Conservation (phyloP, 1,140 invertebrate species). For the Megathymus violae region DNA sequence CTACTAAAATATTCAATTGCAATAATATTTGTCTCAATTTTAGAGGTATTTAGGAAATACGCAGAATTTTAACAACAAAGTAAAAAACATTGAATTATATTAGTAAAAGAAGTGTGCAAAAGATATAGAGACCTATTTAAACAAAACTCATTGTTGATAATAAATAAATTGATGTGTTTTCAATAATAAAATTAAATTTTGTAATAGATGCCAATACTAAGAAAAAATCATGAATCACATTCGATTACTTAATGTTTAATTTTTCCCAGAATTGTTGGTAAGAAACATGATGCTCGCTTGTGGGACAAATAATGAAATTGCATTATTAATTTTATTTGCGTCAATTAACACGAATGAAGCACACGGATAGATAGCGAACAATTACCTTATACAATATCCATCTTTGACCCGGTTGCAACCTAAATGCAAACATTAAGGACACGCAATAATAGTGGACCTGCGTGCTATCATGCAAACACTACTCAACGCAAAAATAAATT, state of each 20-base stretch:
- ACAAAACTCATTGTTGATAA: too few relatives aligned
- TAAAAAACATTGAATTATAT: too few relatives aligned
- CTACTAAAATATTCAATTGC: too few relatives aligned
- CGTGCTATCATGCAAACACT: constrained; percentile 64
- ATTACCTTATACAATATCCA: constrained; percentile 63
- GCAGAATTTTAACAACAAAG: too few relatives aligned
- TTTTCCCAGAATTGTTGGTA: constrained; percentile 13
- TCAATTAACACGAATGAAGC: constrained; percentile 24
- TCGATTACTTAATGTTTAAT: background rate
- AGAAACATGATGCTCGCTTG: constrained; percentile 18
- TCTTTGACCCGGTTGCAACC: constrained; percentile 70
- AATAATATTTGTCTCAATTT: too few relatives aligned
- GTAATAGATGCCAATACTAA: constrained; percentile 9
- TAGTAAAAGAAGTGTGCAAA: too few relatives aligned
- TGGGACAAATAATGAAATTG: constrained; percentile 19
- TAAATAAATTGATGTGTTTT: constrained; percentile 22
- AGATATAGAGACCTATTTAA: too few relatives aligned
- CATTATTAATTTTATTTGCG: constrained; percentile 28
- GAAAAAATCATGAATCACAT: background rate
- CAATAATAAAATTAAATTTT: background rate
- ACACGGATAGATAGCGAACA: constrained; percentile 35
- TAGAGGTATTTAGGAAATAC: too few relatives aligned
- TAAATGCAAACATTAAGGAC: constrained; percentile 67
- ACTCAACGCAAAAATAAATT: constrained; percentile 26
- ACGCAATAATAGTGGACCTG: constrained; percentile 56